Percentiles rank a stretch among this genome's conserved stretches.
Evolutionary conservation across 1,140 invertebrate genomes (phyloP).

Genomic region (Megalonaias nervosa): DNA sequence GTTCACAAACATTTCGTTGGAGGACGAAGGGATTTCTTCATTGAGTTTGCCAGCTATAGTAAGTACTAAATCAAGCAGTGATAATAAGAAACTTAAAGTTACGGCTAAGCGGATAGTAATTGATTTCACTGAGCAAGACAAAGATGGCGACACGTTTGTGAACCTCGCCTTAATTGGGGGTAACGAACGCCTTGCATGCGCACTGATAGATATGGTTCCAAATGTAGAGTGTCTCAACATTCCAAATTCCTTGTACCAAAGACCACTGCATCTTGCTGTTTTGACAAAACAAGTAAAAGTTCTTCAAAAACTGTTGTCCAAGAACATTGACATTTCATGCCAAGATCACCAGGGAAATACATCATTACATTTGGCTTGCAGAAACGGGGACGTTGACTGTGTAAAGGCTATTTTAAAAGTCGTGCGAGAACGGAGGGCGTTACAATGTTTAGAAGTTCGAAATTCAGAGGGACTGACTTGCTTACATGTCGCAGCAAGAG

Average conservation of each 20-base stretch:
- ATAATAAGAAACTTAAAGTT: no score
- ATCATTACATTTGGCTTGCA: constrained; percentile 85
- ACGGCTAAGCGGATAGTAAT: not conserved
- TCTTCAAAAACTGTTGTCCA: constrained; percentile 77
- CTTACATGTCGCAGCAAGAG: constrained; percentile 43
- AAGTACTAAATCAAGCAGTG: no score
- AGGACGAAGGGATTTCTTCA: no score
- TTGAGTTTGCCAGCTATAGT: no score
- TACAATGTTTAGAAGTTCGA: constrained; percentile 38
- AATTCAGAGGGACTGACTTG: constrained; percentile 87
- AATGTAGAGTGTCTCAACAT: constrained; percentile 21
- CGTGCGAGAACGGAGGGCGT: no score
- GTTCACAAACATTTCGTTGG: no score
- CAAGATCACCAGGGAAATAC: constrained; percentile 72
- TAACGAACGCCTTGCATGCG: not conserved
- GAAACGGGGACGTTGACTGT: constrained; percentile 76
- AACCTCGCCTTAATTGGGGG: constrained; percentile 20
- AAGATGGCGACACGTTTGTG: constrained; percentile 22
- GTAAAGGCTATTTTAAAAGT: no score
- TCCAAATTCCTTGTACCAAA: constrained; percentile 62
- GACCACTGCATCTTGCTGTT: constrained; percentile 82
- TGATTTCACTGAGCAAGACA: constrained; percentile 11
- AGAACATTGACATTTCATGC: constrained; percentile 74
- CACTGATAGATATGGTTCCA: constrained; percentile 8
- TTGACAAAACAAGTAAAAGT: constrained; percentile 78